Conservation (phyloP, 2,797 vertebrate species). For the Furcifer pardalis region DNA sequence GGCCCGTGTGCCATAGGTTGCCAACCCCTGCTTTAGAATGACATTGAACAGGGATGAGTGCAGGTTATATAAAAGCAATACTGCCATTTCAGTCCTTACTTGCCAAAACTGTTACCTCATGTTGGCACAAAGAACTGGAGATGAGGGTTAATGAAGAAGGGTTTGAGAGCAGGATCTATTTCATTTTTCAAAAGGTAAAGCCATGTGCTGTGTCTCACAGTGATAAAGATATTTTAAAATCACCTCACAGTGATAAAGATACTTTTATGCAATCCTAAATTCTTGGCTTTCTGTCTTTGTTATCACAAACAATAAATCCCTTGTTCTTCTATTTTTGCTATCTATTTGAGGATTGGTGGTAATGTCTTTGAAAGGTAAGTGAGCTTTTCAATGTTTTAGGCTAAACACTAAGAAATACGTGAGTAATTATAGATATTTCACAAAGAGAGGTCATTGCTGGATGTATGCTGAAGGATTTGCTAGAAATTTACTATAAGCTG, state of each 20-base stretch:
- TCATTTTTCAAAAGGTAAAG: conserved; percentile 19
- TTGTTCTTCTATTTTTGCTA: conserved; percentile 80
- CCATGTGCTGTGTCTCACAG: conserved; percentile 17
- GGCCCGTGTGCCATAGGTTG: too few relatives aligned
- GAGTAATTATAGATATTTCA: conserved; percentile 13
- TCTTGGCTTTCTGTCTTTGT: conserved; percentile 28
- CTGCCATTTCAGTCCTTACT: not conserved
- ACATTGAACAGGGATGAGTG: not conserved
- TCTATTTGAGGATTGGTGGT: conserved; percentile 72
- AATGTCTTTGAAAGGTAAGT: conserved; percentile 77
- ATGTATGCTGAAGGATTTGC: not conserved
- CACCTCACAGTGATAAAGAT: conserved; percentile 33
- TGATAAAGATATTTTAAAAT: conserved; percentile 25
- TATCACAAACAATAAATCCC: conserved; percentile 60
- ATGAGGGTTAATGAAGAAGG: conserved; percentile 3
- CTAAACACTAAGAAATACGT: conserved; percentile 27
- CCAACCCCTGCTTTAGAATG: too few relatives aligned
- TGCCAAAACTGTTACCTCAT: not conserved
- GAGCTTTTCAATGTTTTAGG: conserved; percentile 32
- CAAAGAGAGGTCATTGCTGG: conserved; percentile 20
- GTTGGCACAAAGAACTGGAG: not conserved
- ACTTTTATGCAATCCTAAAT: conserved; percentile 54
- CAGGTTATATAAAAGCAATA: not conserved
- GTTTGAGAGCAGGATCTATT: not conserved
- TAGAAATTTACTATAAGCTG: conserved; percentile 16